Conservation (phyloP, 1,140 invertebrate genomes). For the Bombus vancouverensis region DNA sequence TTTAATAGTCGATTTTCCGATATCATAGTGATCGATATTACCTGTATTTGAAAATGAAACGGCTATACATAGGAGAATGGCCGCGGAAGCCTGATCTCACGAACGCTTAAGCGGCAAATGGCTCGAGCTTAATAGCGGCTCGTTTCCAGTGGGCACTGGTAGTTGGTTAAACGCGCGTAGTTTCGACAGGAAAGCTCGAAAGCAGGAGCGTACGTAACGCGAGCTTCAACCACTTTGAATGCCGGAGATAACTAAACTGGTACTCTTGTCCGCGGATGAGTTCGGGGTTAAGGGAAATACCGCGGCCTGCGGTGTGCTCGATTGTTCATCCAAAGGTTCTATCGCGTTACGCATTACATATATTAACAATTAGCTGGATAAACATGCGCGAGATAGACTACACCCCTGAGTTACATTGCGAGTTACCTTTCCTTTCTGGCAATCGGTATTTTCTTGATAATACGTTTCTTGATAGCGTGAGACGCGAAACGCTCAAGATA, state of each 20-base stretch:
- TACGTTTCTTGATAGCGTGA: too few species aligned
- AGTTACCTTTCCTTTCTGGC: neutral
- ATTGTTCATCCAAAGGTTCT: slow-evolving; percentile 42
- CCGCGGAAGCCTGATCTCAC: slow-evolving; percentile 52
- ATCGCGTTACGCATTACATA: slow-evolving; percentile 1
- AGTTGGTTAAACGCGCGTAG: slow-evolving; percentile 58
- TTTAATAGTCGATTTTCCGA: slow-evolving; percentile 5
- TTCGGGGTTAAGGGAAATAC: slow-evolving; percentile 60
- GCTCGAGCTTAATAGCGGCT: slow-evolving; percentile 62
- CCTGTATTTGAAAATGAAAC: slow-evolving; percentile 50
- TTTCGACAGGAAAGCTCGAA: slow-evolving; percentile 64
- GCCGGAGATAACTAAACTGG: slow-evolving; percentile 65
- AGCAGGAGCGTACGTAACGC: slow-evolving; percentile 60
- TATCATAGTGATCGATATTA: neutral
- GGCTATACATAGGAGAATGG: neutral
- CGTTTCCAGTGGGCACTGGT: slow-evolving; percentile 49
- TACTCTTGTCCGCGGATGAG: slow-evolving; percentile 44
- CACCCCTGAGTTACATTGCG: too few species aligned
- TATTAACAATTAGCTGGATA: neutral
- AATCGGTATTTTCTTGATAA: neutral
- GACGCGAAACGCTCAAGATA: too few species aligned
- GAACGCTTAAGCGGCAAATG: slow-evolving; percentile 62
- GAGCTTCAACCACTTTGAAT: slow-evolving; percentile 65
- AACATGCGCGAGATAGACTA: neutral
- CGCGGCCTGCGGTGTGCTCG: slow-evolving; percentile 42